phyloP scores from a whole-genome alignment of 2,888 invertebrate species.

The Salpingus planirostris region DNA sequence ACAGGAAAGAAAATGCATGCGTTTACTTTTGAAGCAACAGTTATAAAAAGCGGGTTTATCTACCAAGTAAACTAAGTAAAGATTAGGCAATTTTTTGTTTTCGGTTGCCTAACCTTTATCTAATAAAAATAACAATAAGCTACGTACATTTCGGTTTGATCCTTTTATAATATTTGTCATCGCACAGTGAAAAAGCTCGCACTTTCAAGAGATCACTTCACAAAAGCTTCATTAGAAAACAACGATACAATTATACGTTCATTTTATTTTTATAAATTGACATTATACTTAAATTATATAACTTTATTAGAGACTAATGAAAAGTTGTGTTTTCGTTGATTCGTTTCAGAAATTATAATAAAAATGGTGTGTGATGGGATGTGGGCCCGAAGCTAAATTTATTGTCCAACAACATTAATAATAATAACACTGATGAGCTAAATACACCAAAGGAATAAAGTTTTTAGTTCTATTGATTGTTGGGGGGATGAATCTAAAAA shows the following conservation, averaged over 20 bases:
- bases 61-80: constrained; percentile 4
- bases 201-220: constrained; percentile 35
- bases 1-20: constrained; percentile 15
- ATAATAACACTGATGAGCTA: too few relatives aligned
- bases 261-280: not conserved
- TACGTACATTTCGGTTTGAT: constrained; percentile 31
- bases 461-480: too few relatives aligned
- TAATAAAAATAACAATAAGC: constrained; percentile 19
- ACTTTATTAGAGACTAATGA: not conserved
- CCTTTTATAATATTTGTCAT: too few relatives aligned
- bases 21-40: too few relatives aligned
- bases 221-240: constrained; percentile 27
- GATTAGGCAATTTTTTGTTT: constrained; percentile 4
- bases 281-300: not conserved
- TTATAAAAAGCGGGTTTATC: constrained; percentile 9
- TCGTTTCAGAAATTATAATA: too few relatives aligned
- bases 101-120: constrained; percentile 3
- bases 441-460: too few relatives aligned
- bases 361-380: too few relatives aligned
- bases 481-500: too few relatives aligned
- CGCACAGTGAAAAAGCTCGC: constrained; percentile 29
- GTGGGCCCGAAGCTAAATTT: too few relatives aligned
- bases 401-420: too few relatives aligned
- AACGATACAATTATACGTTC: not conserved
- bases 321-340: too few relatives aligned